A percentile compares a stretch with the other conserved stretches of the same genome.
phyloP scores from a whole-genome alignment of 2,888 invertebrate species.

The Scrobipalpa atriplicella region DNA sequence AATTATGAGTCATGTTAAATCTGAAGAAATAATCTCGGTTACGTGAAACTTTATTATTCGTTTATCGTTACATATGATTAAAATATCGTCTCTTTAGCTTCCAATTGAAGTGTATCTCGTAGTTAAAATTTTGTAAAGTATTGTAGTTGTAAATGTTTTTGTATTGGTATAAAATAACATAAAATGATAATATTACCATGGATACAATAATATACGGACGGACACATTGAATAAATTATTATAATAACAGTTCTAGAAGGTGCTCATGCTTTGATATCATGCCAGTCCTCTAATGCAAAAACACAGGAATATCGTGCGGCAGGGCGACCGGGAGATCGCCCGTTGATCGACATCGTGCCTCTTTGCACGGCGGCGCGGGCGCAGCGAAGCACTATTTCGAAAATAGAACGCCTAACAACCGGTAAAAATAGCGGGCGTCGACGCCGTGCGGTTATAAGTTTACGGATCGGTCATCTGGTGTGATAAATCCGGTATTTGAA shows the following conservation, averaged over 20 bases:
- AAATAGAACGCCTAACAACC: conserved; percentile 73
- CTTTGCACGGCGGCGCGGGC: conserved; percentile 71
- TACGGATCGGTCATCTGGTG: conserved; percentile 58
- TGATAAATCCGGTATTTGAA: conserved; percentile 52
- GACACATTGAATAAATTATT: conserved; percentile 50
- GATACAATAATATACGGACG: conserved; percentile 46
- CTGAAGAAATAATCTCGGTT: conserved; percentile 47
- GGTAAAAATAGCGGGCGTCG: conserved; percentile 66
- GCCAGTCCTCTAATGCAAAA: conserved; percentile 62
- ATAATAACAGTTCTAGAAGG: conserved; percentile 55
- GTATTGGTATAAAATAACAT: conserved; percentile 18
- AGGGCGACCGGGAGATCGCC: conserved; percentile 56
- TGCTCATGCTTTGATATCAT: conserved; percentile 67
- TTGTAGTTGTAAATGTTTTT: conserved; percentile 15
- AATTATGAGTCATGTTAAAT: conserved; percentile 60
- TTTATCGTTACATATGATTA: conserved; percentile 1
- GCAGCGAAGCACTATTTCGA: conserved; percentile 62
- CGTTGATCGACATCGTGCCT: conserved; percentile 72
- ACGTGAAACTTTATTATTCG: conserved; percentile 38
- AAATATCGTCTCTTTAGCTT: conserved; percentile 17
- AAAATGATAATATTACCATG: conserved; percentile 53
- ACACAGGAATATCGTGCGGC: conserved; percentile 53
- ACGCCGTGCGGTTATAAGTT: conserved; percentile 54
- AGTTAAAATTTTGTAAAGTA: conserved; percentile 1
- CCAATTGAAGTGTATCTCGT: neutral